Evolutionary conservation across 1,140 invertebrate genomes (phyloP).

Genomic region (Drosophila pseudoananassae): DNA sequence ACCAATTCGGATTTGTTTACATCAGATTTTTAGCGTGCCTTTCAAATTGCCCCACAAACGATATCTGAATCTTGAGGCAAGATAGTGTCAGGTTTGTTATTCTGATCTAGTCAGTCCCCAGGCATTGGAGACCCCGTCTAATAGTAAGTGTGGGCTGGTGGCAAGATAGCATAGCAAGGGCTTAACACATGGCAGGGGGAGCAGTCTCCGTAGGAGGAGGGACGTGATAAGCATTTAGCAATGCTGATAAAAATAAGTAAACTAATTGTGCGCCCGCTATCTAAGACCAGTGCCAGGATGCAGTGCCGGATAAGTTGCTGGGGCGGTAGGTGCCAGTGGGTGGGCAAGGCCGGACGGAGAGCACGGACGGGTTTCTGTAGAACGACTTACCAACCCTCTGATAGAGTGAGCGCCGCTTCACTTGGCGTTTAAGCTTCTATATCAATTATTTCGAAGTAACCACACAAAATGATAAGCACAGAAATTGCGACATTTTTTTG

Average conservation of each 20-base stretch:
- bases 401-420: constrained; percentile 84
- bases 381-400: constrained; percentile 85
- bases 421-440: constrained; percentile 84
- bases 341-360: constrained; percentile 19
- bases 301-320: constrained; percentile 20
- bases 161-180: constrained; percentile 17
- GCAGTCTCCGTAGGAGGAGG: background rate
- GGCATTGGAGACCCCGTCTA: constrained; percentile 22
- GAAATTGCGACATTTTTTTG: constrained; percentile 44
- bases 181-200: background rate
- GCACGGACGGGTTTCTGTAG: constrained; percentile 54
- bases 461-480: constrained; percentile 48
- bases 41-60: constrained; percentile 7
- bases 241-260: constrained; percentile 52
- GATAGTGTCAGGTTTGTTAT: constrained; percentile 9
- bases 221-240: constrained; percentile 42
- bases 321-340: constrained; percentile 10
- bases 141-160: constrained; percentile 21
- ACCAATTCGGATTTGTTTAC: constrained; percentile 3
- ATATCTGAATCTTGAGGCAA: constrained; percentile 3
- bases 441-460: constrained; percentile 59
- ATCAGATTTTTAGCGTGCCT: background rate
- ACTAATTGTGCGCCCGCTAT: constrained; percentile 30
- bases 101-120: constrained; percentile 13
- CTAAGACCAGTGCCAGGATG: constrained; percentile 18